Conservation (phyloP, 2,797 vertebrate genomes). For the Helicolenus hilgendorfi region DNA sequence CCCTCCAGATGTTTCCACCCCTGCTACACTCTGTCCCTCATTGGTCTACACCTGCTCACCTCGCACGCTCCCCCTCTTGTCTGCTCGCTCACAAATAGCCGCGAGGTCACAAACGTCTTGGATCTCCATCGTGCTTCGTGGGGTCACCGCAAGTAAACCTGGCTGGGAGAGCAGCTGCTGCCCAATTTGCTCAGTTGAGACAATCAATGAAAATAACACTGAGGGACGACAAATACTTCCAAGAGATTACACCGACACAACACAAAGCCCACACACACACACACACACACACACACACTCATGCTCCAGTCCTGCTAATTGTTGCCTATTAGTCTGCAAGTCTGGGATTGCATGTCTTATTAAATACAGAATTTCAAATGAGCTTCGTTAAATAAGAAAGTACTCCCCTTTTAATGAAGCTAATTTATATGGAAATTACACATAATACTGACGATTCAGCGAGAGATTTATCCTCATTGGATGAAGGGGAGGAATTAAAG, state of each 20-base stretch:
- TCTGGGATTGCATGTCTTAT: slow-evolving; percentile 91
- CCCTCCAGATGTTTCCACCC: slow-evolving; percentile 71
- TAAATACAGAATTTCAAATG: slow-evolving; percentile 93
- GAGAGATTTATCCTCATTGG: slow-evolving; percentile 86
- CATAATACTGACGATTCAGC: slow-evolving; percentile 87
- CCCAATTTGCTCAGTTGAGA: slow-evolving; percentile 74
- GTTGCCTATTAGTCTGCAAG: slow-evolving; percentile 90
- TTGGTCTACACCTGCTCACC: slow-evolving; percentile 65
- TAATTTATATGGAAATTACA: slow-evolving; percentile 93
- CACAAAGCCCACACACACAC: slow-evolving; percentile 4
- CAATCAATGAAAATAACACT: slow-evolving; percentile 77
- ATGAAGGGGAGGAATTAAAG: slow-evolving; percentile 69
- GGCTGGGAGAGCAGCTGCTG: slow-evolving; percentile 77
- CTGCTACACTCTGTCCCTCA: slow-evolving; percentile 49
- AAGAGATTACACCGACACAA: slow-evolving; percentile 58
- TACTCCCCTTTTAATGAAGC: slow-evolving; percentile 91
- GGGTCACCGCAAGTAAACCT: slow-evolving; percentile 48
- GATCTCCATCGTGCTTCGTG: slow-evolving; percentile 38
- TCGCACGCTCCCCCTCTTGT: slow-evolving; percentile 41
- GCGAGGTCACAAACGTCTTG: slow-evolving; percentile 51
- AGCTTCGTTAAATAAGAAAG: slow-evolving; percentile 91
- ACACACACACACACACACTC: neutral
- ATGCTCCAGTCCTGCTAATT: slow-evolving; percentile 83
- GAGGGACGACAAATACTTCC: slow-evolving; percentile 63
- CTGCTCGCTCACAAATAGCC: slow-evolving; percentile 49